A percentile compares a stretch with the other conserved stretches of the same genome.
These are phyloP conservation scores for Mythimna impura DNA, from an alignment of 2,888 invertebrate genomes.

Conservation along the genomic window DNA sequence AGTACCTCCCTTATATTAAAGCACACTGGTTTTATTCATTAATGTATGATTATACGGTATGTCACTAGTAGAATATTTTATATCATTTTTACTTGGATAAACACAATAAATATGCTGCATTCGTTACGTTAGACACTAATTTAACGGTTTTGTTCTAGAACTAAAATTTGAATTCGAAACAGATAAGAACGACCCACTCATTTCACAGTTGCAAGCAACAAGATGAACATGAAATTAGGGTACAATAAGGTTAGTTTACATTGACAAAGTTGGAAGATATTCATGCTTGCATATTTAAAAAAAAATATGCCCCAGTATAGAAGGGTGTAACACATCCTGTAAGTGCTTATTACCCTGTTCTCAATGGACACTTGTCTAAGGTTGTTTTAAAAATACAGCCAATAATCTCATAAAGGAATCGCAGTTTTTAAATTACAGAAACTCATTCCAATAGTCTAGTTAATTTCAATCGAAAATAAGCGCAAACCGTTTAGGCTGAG, in stretches of 20 bases:
- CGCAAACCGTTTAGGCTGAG: not conserved
- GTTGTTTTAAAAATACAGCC: not conserved
- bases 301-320: too few relatives aligned
- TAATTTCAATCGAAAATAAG: slow-evolving; percentile 3
- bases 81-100: not conserved
- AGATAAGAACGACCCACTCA: too few relatives aligned
- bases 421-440: not conserved
- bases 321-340: not conserved
- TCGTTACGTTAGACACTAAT: not conserved
- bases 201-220: not conserved
- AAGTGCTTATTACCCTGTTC: slow-evolving; percentile 12
- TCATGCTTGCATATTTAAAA: not conserved
- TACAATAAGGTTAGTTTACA: not conserved
- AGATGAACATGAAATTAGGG: not conserved
- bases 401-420: slow-evolving; percentile 1
- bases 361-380: slow-evolving; percentile 2
- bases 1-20: slow-evolving; percentile 22
- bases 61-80: not conserved
- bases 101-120: not conserved
- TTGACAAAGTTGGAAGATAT: not conserved
- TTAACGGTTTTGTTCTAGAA: not conserved
- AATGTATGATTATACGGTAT: not conserved
- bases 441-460: not conserved
- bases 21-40: slow-evolving; percentile 14
- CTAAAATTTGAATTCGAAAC: not conserved